A percentile compares a stretch with the other conserved stretches of the same genome.
Evolutionary conservation across 2,888 invertebrate species (phyloP).

Genomic region (Archips xylosteana): DNA sequence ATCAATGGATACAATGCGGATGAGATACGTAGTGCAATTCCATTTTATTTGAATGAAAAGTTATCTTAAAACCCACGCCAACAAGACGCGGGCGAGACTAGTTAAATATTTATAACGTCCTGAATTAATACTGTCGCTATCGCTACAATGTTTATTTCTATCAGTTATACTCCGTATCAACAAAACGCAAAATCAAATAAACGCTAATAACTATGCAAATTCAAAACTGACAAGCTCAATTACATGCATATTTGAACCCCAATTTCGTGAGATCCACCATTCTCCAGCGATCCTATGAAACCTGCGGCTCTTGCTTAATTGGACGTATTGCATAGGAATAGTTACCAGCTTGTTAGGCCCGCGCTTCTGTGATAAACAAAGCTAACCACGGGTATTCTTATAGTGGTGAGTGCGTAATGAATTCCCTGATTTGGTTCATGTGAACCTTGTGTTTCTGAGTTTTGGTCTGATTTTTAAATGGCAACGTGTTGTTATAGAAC

Average conservation of each 20-base stretch:
- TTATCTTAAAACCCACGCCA: background rate
- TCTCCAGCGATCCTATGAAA: slow-evolving; percentile 41
- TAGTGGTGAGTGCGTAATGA: slow-evolving; percentile 45
- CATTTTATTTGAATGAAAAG: too few species aligned
- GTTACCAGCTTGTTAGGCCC: slow-evolving; percentile 25
- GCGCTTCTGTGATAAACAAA: slow-evolving; percentile 21
- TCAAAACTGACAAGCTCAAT: slow-evolving; percentile 62
- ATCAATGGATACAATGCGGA: too few species aligned
- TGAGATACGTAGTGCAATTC: too few species aligned
- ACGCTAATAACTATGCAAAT: slow-evolving; percentile 78
- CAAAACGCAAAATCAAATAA: slow-evolving; percentile 54
- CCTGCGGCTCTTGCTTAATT: slow-evolving; percentile 44
- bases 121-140: background rate
- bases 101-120: background rate
- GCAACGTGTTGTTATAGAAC: slow-evolving; percentile 21
- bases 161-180: slow-evolving; percentile 35
- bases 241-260: slow-evolving; percentile 48
- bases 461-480: background rate
- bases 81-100: background rate
- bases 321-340: slow-evolving; percentile 41
- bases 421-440: background rate
- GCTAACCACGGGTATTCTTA: slow-evolving; percentile 45
- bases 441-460: background rate
- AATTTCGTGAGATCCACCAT: slow-evolving; percentile 44
- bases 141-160: slow-evolving; percentile 31